Base-by-base conservation (phyloP, 2,113 vertebrate species). In the Notothenia coriiceps region DNA sequence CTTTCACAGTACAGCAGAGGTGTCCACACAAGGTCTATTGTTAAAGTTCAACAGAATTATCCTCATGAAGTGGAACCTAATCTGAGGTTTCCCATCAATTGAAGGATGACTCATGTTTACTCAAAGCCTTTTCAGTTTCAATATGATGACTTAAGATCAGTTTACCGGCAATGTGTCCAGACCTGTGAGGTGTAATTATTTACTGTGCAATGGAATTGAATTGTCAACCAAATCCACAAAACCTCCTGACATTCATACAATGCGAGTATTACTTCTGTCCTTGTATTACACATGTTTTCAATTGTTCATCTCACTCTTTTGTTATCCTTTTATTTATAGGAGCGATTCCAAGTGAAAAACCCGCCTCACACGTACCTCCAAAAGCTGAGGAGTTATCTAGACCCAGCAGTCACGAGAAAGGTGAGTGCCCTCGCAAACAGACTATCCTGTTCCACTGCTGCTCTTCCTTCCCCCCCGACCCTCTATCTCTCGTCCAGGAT, bases 311-410 rank as follows among this genome's bases (percentile, higher is more conserved):
- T 76, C 35, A 25, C 20, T 57, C 29, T 76, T 76, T 62, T 46
- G 9, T 63, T 68, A 35, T 55, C 76, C 1, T 3, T 25, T 1
- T 84, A 71, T 43, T 57, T 20, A 78, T 94, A 99, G 98, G 98
- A 99, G 85, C 94, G 98, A 11, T 99, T 99, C 93, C 98, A 99
- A 89, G 98, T 99, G 92, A 99, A 99, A 94, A 99, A 99, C 83
- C 98, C 98, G 56, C 98, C 98, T 1, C 98, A 99, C 76, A 98
- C 98, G 0, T 99, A 99, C 79, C 97, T 99, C 90, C 97, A 97
- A 85, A 98, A 99, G 92, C 74, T 99, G 87, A 96, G 97, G 92
- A 96, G 97, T 84, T 99, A 99, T 93, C 96, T 99, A 60, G 98
- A 99, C 92, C 97, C 97, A 2, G 97, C 97, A 15, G 97, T 99